Percentiles rank a stretch among this genome's conserved stretches.
Conservation (phyloP, 2,113 vertebrate species). For the Fulmarus glacialis region DNA sequence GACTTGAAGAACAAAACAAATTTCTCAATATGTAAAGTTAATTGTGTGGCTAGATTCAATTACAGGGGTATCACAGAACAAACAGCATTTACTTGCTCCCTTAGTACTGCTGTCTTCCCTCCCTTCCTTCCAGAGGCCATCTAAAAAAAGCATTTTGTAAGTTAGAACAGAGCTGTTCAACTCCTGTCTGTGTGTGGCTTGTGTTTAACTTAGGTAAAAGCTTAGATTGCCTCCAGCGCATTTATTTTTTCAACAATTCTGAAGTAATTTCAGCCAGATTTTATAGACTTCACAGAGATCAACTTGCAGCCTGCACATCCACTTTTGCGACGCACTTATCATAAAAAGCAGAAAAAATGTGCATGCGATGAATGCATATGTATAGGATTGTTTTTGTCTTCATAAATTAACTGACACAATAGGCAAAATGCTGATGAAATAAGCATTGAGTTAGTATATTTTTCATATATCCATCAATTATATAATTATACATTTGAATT, state of each 20-base stretch:
- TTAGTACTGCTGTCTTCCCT: neutral
- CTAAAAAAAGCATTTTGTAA: neutral
- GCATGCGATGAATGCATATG: neutral
- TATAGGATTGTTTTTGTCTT: neutral
- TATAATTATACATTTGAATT: neutral
- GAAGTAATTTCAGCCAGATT: neutral
- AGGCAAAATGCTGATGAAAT: neutral
- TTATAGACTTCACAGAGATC: neutral
- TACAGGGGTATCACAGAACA: neutral
- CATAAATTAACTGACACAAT: neutral
- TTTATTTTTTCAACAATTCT: neutral
- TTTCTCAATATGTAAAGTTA: neutral
- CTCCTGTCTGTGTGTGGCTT: neutral
- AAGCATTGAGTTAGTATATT: neutral
- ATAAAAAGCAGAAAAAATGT: neutral
- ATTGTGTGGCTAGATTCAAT: neutral
- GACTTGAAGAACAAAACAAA: neutral
- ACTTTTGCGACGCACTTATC: neutral
- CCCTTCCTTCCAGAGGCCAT: neutral
- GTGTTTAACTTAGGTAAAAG: slow-evolving; percentile 19
- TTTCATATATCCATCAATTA: neutral
- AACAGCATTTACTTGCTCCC: neutral
- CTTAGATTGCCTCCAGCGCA: neutral
- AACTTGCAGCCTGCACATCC: neutral
- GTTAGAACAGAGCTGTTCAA: neutral